Conservation (phyloP, 2,113 vertebrate genomes). For the Varanus salvator region DNA sequence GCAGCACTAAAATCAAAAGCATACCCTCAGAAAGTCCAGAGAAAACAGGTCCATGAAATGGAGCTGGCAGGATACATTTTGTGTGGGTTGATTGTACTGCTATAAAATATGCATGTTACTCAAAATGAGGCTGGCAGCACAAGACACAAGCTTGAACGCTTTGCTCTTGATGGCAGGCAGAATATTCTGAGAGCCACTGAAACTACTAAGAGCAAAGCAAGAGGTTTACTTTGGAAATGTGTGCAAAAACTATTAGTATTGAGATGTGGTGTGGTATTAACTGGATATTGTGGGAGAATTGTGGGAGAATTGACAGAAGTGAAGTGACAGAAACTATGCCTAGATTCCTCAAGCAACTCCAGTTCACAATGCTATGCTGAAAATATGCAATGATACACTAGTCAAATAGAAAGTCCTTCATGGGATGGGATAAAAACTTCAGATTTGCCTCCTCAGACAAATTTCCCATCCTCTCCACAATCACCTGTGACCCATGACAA, state of each 20-base stretch:
- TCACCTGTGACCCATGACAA: too few relatives aligned
- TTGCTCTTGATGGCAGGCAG: not conserved
- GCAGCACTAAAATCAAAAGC: too few relatives aligned
- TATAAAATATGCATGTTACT: too few relatives aligned
- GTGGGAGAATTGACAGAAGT: not conserved
- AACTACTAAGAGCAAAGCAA: not conserved
- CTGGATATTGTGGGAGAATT: not conserved
- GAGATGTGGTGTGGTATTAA: not conserved
- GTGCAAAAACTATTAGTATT: not conserved
- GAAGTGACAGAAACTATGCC: not conserved
- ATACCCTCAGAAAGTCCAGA: too few relatives aligned
- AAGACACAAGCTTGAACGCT: not conserved
- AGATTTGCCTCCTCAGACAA: not conserved
- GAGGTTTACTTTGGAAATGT: not conserved
- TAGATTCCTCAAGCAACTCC: not conserved
- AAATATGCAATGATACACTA: not conserved
- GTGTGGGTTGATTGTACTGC: too few relatives aligned
- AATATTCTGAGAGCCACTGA: not conserved
- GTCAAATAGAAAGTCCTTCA: not conserved
- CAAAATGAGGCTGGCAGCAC: not conserved
- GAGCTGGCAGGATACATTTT: too few relatives aligned
- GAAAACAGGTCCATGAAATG: too few relatives aligned
- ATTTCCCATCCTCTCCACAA: not conserved
- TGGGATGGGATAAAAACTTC: not conserved
- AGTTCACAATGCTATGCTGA: not conserved